Percentiles rank a stretch among this genome's conserved stretches.
Evolutionary conservation across 2,113 vertebrate genomes (phyloP).

Genomic region (Microtus ochrogaster): DNA sequence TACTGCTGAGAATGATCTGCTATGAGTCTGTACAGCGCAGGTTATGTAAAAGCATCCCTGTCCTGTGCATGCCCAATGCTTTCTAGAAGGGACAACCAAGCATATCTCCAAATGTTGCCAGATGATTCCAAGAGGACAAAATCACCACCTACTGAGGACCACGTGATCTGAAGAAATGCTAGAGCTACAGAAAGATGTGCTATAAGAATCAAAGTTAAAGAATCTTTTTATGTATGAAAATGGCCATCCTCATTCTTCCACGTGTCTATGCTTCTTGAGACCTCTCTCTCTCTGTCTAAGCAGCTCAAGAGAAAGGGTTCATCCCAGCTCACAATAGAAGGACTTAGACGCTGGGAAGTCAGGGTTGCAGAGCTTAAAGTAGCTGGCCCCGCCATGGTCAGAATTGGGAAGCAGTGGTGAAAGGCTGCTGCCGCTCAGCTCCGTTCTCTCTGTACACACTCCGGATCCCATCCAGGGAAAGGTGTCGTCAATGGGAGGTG

Average conservation of each 20-base stretch:
- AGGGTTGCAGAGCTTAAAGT: background rate
- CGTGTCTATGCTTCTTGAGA: fast-evolving
- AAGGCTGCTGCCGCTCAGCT: background rate
- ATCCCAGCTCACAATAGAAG: no score
- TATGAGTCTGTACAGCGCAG: background rate
- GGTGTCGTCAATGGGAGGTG: background rate
- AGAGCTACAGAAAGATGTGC: background rate
- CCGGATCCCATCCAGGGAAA: background rate
- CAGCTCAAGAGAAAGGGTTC: background rate
- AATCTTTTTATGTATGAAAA: background rate
- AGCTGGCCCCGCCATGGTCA: background rate
- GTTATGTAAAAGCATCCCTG: background rate
- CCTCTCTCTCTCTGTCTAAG: background rate
- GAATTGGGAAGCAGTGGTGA: background rate
- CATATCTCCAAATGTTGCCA: background rate
- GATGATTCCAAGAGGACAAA: background rate
- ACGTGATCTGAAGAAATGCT: background rate
- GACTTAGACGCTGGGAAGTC: background rate
- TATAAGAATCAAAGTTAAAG: background rate
- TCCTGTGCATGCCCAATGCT: background rate
- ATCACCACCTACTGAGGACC: background rate
- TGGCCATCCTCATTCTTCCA: background rate
- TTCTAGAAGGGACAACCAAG: background rate
- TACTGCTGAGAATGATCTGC: background rate
- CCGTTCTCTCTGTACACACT: background rate